Evolutionary conservation across 1,140 invertebrate species (phyloP), one percentile per base, ranked within the genome.

Genomic region (Hylyphantes graminicola): DNA sequence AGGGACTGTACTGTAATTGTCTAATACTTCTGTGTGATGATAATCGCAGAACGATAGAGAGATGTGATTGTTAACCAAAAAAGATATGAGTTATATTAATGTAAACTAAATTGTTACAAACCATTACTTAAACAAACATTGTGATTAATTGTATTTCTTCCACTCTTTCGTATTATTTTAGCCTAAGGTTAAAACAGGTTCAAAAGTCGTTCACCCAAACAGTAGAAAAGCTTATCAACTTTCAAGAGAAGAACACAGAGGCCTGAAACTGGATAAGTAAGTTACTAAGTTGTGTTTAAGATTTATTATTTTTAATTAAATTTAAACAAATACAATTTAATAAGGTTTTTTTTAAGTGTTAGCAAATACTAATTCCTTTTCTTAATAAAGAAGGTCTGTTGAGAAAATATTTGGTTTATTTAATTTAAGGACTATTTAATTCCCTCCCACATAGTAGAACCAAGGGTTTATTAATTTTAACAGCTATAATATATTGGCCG

Each of bases 171-270:
- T 53, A 15, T 10, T 35, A 5, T 35, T 35, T 53, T 55, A 80
- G 78, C 65, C 78, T 0, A 80, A 80, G 51, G 78, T 72, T 7
- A 80, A 70, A 50, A 72, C 51, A 50, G 72, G n/a, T 7, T 72
- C 65, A 19, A 19, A 19, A 12, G 55, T 61, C 21, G 61, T 80
- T 17, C 78, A 80, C 61, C 78, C 78, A 59, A 80, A 72, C 15
- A 80, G 78, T 35, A 57, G 78, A n/a, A 80, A 80, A 59, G 78
- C 78, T 19, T 19, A 61, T 35, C 67, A 80, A 15, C 4, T 80
- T n/a, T 12, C 78, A 12, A 65, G 78, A 21, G 35, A 17, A n/a
- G 57, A 65, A 48, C 64, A 79, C 35, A 53, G 64, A 67, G 35
- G 50, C 9, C 9, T 35, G 17, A 79, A 19, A 68, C 8, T 79